Evolutionary conservation across 2,113 vertebrate genomes (phyloP), one percentile per base, ranked within the genome.

Genomic region (Neodontobutis hainanensis): DNA sequence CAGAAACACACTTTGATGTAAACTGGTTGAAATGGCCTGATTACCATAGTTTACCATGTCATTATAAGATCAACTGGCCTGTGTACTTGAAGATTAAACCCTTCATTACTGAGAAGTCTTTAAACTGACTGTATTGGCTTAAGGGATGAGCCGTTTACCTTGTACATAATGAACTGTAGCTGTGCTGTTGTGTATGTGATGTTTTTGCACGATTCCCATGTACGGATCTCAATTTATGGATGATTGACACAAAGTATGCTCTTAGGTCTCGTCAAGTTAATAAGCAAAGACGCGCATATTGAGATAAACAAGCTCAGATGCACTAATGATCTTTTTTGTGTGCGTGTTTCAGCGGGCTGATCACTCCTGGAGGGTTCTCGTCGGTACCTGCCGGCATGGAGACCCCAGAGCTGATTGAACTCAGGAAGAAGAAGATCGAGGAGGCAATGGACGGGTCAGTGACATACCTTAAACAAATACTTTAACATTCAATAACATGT

Each of bases 361-460:
- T 97, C 88, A 97, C 96, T 0, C 96, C 96, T 0, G 96, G 96
- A 45, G 96, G 96, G 1, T 96, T 97, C 88, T 94, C 96, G 0
- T 96, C 96, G 0, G 95, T 97, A 7, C 96, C 96, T 0, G 95
- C 95, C 2, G 95, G 95, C 57, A 97, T 96, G 95, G 94, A 96
- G 90, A 97, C 95, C 0, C 96, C 94, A 0, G 96, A 97, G 73
- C 94, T 97, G 75, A 97, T 97, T 3, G 95, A 97, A 81, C 89
- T 97, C 78, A 94, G 96, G 81, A 97, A 97, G 89, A 97, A 97
- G 92, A 97, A 97, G 87, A 97, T 97, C 1, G 96, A 97, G 77
- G 96, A 96, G 78, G 94, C 94, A 8, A 97, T 97, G 94, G 96
- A 97, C 1, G 96, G 96, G 96, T 97, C 53, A 90, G 93, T 53